Evolutionary conservation across 2,888 invertebrate species (phyloP).

Genomic region (Phytoseiulus persimilis): DNA sequence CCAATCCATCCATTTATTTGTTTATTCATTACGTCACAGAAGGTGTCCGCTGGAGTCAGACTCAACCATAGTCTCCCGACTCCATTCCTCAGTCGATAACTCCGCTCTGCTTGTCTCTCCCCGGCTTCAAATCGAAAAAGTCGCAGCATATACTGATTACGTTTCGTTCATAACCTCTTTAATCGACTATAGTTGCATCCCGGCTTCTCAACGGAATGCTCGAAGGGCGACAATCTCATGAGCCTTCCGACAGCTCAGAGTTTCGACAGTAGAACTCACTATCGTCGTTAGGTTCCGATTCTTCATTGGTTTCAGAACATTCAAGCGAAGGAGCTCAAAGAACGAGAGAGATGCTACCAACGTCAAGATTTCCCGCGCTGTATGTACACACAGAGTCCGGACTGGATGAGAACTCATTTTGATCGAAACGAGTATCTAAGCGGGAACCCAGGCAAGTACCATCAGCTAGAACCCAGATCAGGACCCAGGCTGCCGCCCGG

Average conservation of each 20-base stretch:
- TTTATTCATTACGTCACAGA: background rate
- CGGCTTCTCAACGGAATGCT: background rate
- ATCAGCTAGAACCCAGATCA: too few relatives aligned
- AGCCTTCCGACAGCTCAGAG: background rate
- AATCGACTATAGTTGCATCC: background rate
- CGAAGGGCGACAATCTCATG: background rate
- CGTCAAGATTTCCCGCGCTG: background rate
- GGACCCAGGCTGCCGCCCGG: too few relatives aligned
- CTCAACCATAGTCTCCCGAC: background rate
- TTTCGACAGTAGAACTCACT: background rate
- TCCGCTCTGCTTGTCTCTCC: background rate
- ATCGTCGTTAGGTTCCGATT: background rate
- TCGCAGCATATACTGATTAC: background rate
- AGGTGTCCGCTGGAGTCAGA: background rate
- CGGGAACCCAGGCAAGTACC: background rate
- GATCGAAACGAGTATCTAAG: background rate
- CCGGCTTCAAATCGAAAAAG: background rate
- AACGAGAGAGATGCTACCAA: background rate
- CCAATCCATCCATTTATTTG: background rate
- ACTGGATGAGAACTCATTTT: background rate
- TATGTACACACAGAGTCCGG: background rate
- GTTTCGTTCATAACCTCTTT: background rate
- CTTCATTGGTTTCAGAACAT: background rate
- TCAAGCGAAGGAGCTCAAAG: background rate
- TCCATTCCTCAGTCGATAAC: background rate